These are phyloP conservation scores for Carpatolechia fugitivella DNA, from an alignment of 2,888 invertebrate genomes.

Conservation along the genomic window DNA sequence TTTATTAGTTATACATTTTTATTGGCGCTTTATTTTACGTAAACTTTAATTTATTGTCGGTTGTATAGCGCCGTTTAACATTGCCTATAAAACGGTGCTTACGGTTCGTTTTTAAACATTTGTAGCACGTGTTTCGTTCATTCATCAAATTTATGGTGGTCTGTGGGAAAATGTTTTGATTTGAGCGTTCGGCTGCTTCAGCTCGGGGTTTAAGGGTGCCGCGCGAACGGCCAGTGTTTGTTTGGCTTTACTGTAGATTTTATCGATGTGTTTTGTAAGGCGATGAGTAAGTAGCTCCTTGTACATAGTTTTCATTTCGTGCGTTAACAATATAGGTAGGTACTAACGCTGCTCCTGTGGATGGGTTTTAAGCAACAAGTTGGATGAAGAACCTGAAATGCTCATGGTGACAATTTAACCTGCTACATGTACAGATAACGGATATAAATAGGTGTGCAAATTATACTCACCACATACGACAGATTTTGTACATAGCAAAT, in stretches of 20 bases:
- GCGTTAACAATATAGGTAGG: neutral
- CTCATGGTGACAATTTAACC: no score
- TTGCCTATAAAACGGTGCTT: constrained; percentile 78
- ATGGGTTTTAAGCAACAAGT: neutral
- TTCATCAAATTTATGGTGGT: constrained; percentile 78
- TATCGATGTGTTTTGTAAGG: constrained; percentile 29
- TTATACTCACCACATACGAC: neutral
- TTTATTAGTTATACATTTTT: constrained; percentile 80
- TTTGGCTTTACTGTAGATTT: constrained; percentile 34
- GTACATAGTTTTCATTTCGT: neutral
- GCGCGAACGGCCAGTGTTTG: constrained; percentile 30
- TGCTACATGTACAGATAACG: no score
- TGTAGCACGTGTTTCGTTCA: constrained; percentile 78
- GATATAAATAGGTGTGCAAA: neutral
- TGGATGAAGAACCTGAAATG: neutral
- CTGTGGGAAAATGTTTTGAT: constrained; percentile 75
- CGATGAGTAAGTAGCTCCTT: constrained; percentile 9
- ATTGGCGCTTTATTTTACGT: constrained; percentile 78
- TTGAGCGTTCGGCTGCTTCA: constrained; percentile 45
- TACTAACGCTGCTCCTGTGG: neutral
- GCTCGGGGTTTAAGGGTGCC: constrained; percentile 34
- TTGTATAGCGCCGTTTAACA: constrained; percentile 74
- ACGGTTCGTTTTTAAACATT: constrained; percentile 76
- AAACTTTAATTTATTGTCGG: constrained; percentile 78
- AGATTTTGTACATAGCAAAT: neutral